Base-by-base conservation (phyloP, 2,113 vertebrate genomes). In the Gallinago paraguaiae region DNA sequence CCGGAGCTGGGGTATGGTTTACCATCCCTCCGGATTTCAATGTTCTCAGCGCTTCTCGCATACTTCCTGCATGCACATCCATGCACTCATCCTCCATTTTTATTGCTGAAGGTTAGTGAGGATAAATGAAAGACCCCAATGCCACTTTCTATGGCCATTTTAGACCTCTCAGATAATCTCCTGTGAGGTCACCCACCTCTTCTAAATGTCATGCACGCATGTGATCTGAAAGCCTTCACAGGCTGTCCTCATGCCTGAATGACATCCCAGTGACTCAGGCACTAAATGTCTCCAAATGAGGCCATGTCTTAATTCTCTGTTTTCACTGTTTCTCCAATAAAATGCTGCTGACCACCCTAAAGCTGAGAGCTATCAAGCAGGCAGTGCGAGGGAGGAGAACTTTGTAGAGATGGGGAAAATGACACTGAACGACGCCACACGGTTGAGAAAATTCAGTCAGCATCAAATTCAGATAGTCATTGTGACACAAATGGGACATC, bases 131-230 rank as follows among this genome's bases (percentile, higher is more conserved):
- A 84, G 89, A 93, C 92, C 95, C 86, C 97, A 97, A 90, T 79
- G 82, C 59, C n/a, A 67, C 77, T 95, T 88, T 94, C 68, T 87
- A 64, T 85, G 96, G 93, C 54, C 95, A 95, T 46, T 82, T 72
- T 43, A 93, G 77, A 90, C 86, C 93, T 95, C 95, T 48, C 77
- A 95, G 96, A 97, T 97, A 97, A 98, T 98, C 95, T 97, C 95
- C 75, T 57, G 41, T 88, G 95, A 97, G 97, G 89, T 98, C 97
- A 97, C 88, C 93, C 46, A 74, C 92, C 91, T 95, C 97, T 96
- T 97, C 95, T 97, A 98, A 98, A 98, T 98, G 98, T 98, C 98
- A 98, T 45, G 95, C 94, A 96, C 19, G 86, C 98, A 97, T 98
- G 97, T 98, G 98, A 98, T 96, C 97, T 94, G 89, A 94, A 94